These are phyloP conservation scores for Gasterosteus aculeatus DNA, from an alignment of 2,113 vertebrate species.

Conservation along the genomic window DNA sequence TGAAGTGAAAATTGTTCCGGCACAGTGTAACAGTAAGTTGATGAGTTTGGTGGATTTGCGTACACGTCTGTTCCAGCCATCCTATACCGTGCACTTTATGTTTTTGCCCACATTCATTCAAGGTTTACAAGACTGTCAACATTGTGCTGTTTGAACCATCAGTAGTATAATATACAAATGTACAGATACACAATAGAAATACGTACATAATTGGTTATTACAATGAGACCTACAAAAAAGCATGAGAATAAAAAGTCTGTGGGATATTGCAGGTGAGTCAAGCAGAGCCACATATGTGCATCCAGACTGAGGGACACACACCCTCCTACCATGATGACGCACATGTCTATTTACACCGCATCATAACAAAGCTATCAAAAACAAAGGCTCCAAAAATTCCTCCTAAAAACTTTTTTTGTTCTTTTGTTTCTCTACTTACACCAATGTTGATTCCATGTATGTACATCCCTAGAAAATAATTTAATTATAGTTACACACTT, in stretches of 20 bases:
- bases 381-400: constrained; percentile 88
- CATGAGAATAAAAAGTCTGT: constrained; percentile 84
- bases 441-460: constrained; percentile 87
- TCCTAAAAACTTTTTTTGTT: constrained; percentile 88
- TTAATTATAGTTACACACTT: constrained; percentile 88
- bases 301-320: constrained; percentile 58
- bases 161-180: constrained; percentile 91
- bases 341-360: constrained; percentile 87
- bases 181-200: constrained; percentile 96
- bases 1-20: constrained; percentile 32
- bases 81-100: constrained; percentile 44
- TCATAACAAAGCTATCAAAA: constrained; percentile 88
- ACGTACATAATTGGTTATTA: constrained; percentile 92
- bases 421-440: constrained; percentile 87
- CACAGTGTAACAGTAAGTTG: constrained; percentile 28
- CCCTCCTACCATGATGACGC: constrained; percentile 72
- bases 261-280: constrained; percentile 88
- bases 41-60: constrained; percentile 37
- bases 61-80: constrained; percentile 49
- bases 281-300: constrained; percentile 75
- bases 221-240: constrained; percentile 94
- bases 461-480: constrained; percentile 99
- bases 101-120: constrained; percentile 62
- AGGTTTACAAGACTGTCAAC: constrained; percentile 81
- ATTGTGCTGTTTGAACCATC: constrained; percentile 95